Percentiles rank a stretch among this genome's conserved stretches.
These are phyloP conservation scores for Planococcus citri DNA, from an alignment of 1,140 invertebrate species.

Conservation along the genomic window DNA sequence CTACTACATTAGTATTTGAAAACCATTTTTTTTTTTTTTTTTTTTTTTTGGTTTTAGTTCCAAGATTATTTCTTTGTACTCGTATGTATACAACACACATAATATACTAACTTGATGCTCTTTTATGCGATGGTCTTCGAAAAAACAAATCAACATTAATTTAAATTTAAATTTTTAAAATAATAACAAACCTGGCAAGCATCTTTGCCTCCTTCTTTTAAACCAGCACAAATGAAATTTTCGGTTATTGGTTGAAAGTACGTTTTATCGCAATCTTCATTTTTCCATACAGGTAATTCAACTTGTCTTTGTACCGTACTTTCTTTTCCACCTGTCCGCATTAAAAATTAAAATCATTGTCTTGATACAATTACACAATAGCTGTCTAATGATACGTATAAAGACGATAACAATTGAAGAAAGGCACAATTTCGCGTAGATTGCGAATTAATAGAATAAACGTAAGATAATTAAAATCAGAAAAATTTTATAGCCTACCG, in stretches of 20 bases:
- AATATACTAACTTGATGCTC: too few species aligned
- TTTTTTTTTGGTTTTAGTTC: too few species aligned
- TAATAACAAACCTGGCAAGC: slow-evolving; percentile 77
- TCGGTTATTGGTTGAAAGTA: slow-evolving; percentile 86
- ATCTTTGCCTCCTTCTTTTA: slow-evolving; percentile 77
- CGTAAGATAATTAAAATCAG: neutral
- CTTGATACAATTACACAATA: neutral
- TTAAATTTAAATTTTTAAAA: neutral
- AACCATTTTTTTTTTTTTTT: too few species aligned
- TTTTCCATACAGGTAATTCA: slow-evolving; percentile 76
- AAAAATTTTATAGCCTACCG: slow-evolving; percentile 33
- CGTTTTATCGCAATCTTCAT: slow-evolving; percentile 75
- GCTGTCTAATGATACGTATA: neutral
- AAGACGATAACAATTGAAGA: neutral
- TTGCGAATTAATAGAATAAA: too few species aligned
- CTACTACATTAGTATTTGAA: too few species aligned
- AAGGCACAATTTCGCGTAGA: neutral
- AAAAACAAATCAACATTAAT: too few species aligned
- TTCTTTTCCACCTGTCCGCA: slow-evolving; percentile 59
- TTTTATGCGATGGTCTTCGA: too few species aligned
- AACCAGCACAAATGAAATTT: slow-evolving; percentile 82
- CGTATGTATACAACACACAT: too few species aligned
- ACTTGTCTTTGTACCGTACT: slow-evolving; percentile 71
- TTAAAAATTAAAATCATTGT: slow-evolving; percentile 14
- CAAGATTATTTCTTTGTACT: too few species aligned